A percentile compares a stretch with the other conserved stretches of the same genome.
Conservation (phyloP, 2,797 vertebrate genomes). For the Mallotus villosus region DNA sequence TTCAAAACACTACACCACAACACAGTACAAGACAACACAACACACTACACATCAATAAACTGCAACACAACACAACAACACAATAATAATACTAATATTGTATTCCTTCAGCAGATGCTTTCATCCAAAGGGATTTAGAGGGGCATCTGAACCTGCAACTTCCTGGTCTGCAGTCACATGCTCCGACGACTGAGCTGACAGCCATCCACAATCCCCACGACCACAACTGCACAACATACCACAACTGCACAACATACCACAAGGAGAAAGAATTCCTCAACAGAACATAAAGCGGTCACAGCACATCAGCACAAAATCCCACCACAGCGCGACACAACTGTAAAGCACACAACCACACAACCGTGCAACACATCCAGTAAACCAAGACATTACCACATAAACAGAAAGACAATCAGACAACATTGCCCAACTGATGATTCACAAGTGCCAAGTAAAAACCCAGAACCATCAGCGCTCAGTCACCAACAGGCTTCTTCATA, state of each 20-base stretch:
- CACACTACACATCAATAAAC: no score
- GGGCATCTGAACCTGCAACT: no score
- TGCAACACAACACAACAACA: not conserved
- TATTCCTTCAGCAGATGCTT: no score
- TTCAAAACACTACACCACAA: not conserved
- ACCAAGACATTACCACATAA: slow-evolving; percentile 33
- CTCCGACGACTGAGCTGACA: no score
- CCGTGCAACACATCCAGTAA: slow-evolving; percentile 20
- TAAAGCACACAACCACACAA: slow-evolving; percentile 25
- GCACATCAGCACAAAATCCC: not conserved
- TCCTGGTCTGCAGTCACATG: no score
- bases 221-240: not conserved
- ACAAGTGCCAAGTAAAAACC: slow-evolving; percentile 11
- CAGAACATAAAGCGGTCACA: no score
- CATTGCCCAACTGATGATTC: slow-evolving; percentile 29
- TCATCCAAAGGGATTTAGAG: no score
- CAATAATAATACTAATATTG: not conserved
- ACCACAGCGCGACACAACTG: not conserved
- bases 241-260: no score
- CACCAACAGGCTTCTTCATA: not conserved
- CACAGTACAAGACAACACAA: no score
- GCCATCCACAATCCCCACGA: slow-evolving; percentile 6
- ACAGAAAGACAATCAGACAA: slow-evolving; percentile 33
- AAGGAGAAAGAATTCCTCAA: no score
- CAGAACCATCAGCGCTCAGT: not conserved